Evolutionary conservation across 2,888 invertebrate species (phyloP).

Genomic region (Gastracanthus pulcherrimus): DNA sequence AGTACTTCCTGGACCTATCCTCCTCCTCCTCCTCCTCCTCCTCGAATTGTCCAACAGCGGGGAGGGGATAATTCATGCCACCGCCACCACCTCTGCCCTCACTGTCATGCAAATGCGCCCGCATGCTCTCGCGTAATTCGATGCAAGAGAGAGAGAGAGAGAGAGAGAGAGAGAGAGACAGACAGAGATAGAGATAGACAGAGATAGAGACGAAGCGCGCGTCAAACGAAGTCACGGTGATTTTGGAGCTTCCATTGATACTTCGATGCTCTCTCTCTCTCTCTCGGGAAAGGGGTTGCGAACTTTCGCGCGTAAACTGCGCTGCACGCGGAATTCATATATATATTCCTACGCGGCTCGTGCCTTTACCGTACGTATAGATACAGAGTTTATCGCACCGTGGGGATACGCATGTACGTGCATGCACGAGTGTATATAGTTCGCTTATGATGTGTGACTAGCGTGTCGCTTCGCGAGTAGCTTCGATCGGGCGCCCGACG

Average conservation of each 20-base stretch:
- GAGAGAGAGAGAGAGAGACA: neutral
- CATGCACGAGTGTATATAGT: neutral
- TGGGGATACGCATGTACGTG: neutral
- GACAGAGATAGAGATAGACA: too few relatives aligned
- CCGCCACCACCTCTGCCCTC: neutral
- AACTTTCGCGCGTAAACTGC: slow-evolving; percentile 7
- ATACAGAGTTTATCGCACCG: slow-evolving; percentile 14
- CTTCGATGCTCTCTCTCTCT: too few relatives aligned
- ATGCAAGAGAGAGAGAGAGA: neutral
- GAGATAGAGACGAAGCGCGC: neutral
- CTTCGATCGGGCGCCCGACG: slow-evolving; percentile 2
- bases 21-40: neutral
- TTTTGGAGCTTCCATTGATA: slow-evolving; percentile 28
- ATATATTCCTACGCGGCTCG: neutral
- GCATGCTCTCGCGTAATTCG: slow-evolving; percentile 37
- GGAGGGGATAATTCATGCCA: slow-evolving; percentile 47
- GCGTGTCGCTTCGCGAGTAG: neutral
- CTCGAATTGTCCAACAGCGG: slow-evolving; percentile 26
- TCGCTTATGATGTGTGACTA: neutral
- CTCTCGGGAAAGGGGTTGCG: neutral
- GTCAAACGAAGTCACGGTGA: slow-evolving; percentile 41
- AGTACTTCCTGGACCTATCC: slow-evolving; percentile 77
- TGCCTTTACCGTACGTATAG: too few relatives aligned
- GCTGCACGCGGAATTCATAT: neutral
- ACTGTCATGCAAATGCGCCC: slow-evolving; percentile 55